A percentile compares a stretch with the other conserved stretches of the same genome.
Conservation (phyloP, 1,140 invertebrate species). For the Pseudomyrmex cubaensis region DNA sequence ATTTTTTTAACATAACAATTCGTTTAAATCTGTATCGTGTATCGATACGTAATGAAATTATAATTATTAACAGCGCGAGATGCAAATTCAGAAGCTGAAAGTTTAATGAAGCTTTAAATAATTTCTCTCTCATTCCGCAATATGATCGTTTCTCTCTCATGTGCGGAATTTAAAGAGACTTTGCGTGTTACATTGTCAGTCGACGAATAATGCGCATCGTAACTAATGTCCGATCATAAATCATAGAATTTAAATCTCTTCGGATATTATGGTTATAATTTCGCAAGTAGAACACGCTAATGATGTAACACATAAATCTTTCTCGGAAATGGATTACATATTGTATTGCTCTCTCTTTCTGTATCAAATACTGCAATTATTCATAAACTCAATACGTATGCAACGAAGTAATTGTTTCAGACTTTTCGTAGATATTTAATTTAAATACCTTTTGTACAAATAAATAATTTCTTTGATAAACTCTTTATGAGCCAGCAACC, state of each 20-base stretch:
- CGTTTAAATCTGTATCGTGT: neutral
- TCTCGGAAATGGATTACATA: neutral
- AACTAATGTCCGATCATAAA: conserved; percentile 30
- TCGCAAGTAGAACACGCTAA: conserved; percentile 3
- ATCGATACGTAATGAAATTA: neutral
- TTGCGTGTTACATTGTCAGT: neutral
- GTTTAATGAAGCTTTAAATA: conserved; percentile 22
- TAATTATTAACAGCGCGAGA: neutral
- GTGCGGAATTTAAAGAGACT: conserved; percentile 18
- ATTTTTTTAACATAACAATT: neutral
- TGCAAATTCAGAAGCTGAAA: neutral
- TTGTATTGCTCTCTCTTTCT: neutral
- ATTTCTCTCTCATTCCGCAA: neutral
- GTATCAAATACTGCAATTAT: neutral
- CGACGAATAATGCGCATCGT: neutral
- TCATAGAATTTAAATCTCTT: conserved; percentile 19
- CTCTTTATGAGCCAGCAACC: neutral
- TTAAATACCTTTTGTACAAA: no score
- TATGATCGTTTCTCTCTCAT: neutral
- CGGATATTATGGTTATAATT: conserved; percentile 4
- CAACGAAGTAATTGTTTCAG: no score
- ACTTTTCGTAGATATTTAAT: no score
- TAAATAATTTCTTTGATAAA: no score
- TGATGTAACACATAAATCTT: conserved; percentile 25
- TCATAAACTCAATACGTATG: neutral